Evolutionary conservation across 2,797 vertebrate genomes (phyloP), one percentile per base, ranked within the genome.

Genomic region (Onychomys arenicola): DNA sequence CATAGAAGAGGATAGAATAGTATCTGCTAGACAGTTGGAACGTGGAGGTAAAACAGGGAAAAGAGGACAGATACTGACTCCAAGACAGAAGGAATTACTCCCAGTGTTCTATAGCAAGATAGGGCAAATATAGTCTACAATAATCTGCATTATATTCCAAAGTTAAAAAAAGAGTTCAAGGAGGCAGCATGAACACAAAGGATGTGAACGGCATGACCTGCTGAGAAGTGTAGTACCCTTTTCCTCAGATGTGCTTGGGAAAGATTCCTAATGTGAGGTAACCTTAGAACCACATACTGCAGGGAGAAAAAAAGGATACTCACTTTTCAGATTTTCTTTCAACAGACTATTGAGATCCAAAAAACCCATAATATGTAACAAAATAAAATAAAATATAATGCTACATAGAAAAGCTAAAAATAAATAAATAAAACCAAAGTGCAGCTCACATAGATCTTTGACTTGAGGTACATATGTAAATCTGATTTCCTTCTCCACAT

Each of bases 371-470:
- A 55, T 85, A 97, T 89, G 96, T 75, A 97, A 96, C 96, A 97
- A 96, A 97, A 94, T 16, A 87, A 98, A 98, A 98, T 98, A 98
- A 94, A 98, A 98, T 97, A 98, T 97, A 98, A 98, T 94, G 98
- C 98, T 98, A 98, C 98, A 97, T 98, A 98, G 95, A 98, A 98
- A 98, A 97, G 97, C 97, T 95, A 98, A 99, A 21, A 61, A 65
- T 43, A 76, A 43, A 75, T 11, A 43, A 19, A 73, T 40, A 10
- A 46, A 65, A 14, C 43, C 98, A 99, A 99, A 99, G 99, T 99
- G 99, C 99, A 99, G 99, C 99, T 99, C 99, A 99, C 99, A 99
- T 99, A 99, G 99, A 99, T 99, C 91, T 98, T 98, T 98, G 97
- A 97, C 99, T 99, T 99, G 99, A 99, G 99, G 99, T 99, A 99